Percentiles rank a stretch among this genome's conserved stretches.
Evolutionary conservation across 2,113 vertebrate species (phyloP).

Genomic region (Pelecanus crispus): DNA sequence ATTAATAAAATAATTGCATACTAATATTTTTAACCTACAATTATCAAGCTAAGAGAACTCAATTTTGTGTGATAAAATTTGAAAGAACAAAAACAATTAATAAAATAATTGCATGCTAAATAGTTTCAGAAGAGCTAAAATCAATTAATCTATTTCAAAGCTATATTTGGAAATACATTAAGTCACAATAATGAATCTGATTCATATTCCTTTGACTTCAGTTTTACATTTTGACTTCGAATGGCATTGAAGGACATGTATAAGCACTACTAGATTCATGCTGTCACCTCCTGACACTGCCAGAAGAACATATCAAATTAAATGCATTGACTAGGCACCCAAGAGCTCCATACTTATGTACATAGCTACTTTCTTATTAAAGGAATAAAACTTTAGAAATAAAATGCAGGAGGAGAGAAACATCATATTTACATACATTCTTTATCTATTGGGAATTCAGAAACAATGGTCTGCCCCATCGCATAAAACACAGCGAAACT

Average conservation of each 20-base stretch:
- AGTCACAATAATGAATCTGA: background rate
- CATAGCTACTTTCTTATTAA: background rate
- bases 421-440: background rate
- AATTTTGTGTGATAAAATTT: background rate
- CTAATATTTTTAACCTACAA: background rate
- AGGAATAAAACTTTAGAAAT: background rate
- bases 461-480: background rate
- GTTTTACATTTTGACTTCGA: slow-evolving; percentile 3
- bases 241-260: background rate
- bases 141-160: background rate
- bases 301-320: background rate
- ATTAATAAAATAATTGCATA: background rate
- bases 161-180: background rate
- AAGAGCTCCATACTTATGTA: background rate
- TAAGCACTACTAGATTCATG: background rate
- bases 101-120: background rate
- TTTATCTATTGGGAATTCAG: background rate
- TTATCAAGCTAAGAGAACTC: background rate
- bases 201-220: background rate
- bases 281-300: background rate
- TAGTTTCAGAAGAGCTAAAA: background rate
- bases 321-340: background rate
- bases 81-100: background rate
- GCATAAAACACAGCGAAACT: background rate
- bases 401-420: background rate